phyloP scores from a whole-genome alignment of 2,888 invertebrate genomes.

The Graphium colonna region DNA sequence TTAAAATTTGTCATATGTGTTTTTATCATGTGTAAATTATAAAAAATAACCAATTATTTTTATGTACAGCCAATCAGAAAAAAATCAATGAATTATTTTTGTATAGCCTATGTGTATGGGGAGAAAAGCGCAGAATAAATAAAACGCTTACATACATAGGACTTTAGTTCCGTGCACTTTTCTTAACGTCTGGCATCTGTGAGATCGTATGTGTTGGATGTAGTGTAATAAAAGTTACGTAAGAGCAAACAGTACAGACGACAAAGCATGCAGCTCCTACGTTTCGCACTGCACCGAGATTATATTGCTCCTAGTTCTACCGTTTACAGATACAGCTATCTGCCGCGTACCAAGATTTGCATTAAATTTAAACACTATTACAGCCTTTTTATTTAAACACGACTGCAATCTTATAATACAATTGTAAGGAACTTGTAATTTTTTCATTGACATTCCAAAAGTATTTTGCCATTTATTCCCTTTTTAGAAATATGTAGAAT shows the following conservation, averaged over 20 bases:
- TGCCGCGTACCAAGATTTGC: slow-evolving; percentile 19
- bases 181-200: slow-evolving; percentile 4
- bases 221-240: slow-evolving; percentile 23
- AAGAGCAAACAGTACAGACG: slow-evolving; percentile 19
- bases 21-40: too few species aligned
- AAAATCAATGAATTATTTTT: too few species aligned
- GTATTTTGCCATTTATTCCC: too few species aligned
- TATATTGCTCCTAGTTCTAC: slow-evolving; percentile 19
- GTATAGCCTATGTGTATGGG: too few species aligned
- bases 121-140: too few species aligned
- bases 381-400: slow-evolving; percentile 4
- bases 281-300: slow-evolving; percentile 18
- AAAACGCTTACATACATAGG: background rate
- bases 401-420: background rate
- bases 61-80: too few species aligned
- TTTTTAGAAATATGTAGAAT: too few species aligned
- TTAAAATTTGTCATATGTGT: too few species aligned
- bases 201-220: slow-evolving; percentile 1
- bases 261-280: slow-evolving; percentile 19
- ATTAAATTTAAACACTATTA: slow-evolving; percentile 15
- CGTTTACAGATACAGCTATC: slow-evolving; percentile 5
- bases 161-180: background rate
- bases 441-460: too few species aligned
- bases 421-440: too few species aligned
- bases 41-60: too few species aligned